Percentiles rank a stretch among this genome's conserved stretches.
phyloP scores from a whole-genome alignment of 2,113 vertebrate genomes.

The Falco punctatus region DNA sequence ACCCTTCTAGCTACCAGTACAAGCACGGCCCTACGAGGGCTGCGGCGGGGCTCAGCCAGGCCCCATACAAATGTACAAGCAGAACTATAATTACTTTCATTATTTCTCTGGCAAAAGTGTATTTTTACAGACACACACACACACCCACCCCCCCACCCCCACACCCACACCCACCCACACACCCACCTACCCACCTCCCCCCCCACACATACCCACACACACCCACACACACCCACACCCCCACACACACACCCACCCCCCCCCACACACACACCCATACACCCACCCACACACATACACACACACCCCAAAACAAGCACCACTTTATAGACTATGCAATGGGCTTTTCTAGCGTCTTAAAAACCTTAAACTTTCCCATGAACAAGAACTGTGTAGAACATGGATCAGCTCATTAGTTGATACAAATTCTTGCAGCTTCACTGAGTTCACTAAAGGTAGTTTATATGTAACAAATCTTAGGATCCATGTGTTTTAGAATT shows the following conservation, averaged over 20 bases:
- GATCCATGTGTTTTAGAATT: neutral
- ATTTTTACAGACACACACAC: neutral
- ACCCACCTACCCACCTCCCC: no score
- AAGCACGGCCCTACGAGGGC: no score
- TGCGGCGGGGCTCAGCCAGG: no score
- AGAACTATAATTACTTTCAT: neutral
- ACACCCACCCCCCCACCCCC: no score
- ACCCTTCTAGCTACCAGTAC: no score
- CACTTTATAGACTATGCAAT: neutral
- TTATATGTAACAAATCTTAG: neutral
- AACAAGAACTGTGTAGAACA: neutral
- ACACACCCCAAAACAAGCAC: neutral
- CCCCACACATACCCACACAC: no score
- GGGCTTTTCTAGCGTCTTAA: neutral
- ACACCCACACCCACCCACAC: no score
- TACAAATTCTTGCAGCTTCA: neutral
- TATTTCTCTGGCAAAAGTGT: neutral
- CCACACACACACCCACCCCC: no score
- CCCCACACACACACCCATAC: no score
- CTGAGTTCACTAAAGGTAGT: neutral
- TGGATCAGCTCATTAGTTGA: neutral
- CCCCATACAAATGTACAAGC: neutral
- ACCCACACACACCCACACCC: no score
- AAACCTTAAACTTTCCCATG: neutral
- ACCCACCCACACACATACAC: no score